A percentile compares a stretch with the other conserved stretches of the same genome.
Evolutionary conservation across 1,140 invertebrate species (phyloP).

Genomic region (Caenorhabditis tropicalis): DNA sequence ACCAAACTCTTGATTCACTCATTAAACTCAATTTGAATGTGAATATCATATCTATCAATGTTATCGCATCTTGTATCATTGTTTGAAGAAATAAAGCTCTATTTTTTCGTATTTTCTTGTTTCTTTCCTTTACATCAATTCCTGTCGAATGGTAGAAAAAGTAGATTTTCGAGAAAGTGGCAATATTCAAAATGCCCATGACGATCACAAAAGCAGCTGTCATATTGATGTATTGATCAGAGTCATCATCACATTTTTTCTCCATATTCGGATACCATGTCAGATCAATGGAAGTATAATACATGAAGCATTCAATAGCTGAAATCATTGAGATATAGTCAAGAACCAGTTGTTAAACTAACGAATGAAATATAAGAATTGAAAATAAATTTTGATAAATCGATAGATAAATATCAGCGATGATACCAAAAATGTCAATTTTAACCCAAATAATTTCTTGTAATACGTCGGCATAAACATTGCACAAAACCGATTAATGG

Average conservation of each 20-base stretch:
- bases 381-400: background rate
- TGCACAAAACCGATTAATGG: background rate
- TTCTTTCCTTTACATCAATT: background rate
- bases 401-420: background rate
- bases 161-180: background rate
- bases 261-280: background rate
- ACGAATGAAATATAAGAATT: background rate
- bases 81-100: background rate
- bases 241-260: background rate
- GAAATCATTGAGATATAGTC: background rate
- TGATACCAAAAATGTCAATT: background rate
- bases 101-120: background rate
- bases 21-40: background rate
- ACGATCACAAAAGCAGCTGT: background rate
- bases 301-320: background rate
- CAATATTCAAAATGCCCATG: background rate
- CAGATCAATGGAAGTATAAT: background rate
- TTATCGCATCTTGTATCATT: background rate
- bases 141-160: slow-evolving; percentile 7
- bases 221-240: background rate
- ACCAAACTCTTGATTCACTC: background rate
- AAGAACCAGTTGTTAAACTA: background rate
- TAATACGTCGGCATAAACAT: background rate
- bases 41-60: slow-evolving; percentile 4
- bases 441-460: background rate